Percentiles rank a stretch among this genome's conserved stretches.
phyloP scores from a whole-genome alignment of 37 sponge, comb jelly and placozoan genomes.

The Diacarnus erythraeanus region DNA sequence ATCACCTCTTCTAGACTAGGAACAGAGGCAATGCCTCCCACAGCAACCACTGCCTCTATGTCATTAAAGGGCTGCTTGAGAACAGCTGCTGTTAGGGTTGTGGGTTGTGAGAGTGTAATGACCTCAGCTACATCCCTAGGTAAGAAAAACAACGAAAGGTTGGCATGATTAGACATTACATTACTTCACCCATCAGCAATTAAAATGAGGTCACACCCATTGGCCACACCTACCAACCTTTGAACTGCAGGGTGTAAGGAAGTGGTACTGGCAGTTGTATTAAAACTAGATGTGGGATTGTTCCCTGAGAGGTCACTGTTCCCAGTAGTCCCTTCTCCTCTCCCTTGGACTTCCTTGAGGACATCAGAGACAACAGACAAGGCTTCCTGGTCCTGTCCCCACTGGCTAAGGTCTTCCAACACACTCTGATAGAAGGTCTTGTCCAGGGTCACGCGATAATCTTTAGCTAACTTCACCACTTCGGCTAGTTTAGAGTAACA shows the following conservation, averaged over 20 bases:
- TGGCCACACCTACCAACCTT: no score
- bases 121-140: neutral
- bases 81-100: neutral
- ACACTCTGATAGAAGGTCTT: conserved; percentile 25
- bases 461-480: conserved; percentile 17
- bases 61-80: neutral
- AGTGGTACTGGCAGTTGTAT: no score
- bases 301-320: neutral
- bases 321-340: neutral
- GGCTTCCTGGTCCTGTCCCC: conserved; percentile 45
- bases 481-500: conserved; percentile 12
- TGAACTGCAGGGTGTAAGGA: neutral
- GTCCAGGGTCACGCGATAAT: conserved; percentile 10
- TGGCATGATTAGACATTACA: no score
- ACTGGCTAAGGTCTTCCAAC: conserved; percentile 18
- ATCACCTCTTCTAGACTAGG: neutral
- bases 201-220: no score
- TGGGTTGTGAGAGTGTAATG: neutral
- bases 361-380: conserved; percentile 12
- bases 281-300: no score
- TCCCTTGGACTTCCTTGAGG: conserved; percentile 4
- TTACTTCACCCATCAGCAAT: no score
- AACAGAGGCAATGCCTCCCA: neutral
- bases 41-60: neutral
- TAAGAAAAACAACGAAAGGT: no score